Percentiles rank a stretch among this genome's conserved stretches.
phyloP scores from a whole-genome alignment of 2,888 invertebrate species.

The Athripsodes cinereus region DNA sequence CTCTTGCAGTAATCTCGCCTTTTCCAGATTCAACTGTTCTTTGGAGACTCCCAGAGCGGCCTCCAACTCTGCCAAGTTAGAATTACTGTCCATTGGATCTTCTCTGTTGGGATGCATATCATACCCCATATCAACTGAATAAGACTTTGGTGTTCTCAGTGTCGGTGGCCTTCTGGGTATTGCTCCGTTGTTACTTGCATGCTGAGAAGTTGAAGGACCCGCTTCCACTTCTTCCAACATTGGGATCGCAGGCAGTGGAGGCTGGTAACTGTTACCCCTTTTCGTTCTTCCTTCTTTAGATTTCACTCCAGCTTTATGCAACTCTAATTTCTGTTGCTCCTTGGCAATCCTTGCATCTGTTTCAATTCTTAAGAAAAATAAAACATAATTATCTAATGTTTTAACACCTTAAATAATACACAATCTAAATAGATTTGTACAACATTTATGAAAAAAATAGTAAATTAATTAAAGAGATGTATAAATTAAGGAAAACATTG shows the following conservation, averaged over 20 bases:
- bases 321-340: background rate
- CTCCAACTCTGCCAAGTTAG: slow-evolving; percentile 8
- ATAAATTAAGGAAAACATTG: too few relatives aligned
- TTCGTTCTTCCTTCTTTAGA: background rate
- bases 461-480: too few relatives aligned
- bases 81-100: background rate
- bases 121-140: background rate
- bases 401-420: too few relatives aligned
- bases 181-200: background rate
- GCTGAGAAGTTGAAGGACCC: background rate
- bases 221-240: background rate
- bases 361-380: background rate
- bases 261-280: background rate
- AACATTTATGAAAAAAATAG: too few relatives aligned
- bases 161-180: background rate
- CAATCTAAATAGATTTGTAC: too few relatives aligned
- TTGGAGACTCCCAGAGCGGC: slow-evolving; percentile 13
- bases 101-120: background rate
- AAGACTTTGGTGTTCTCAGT: background rate
- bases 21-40: slow-evolving; percentile 10
- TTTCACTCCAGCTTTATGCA: background rate
- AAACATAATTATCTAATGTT: too few relatives aligned
- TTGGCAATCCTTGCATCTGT: background rate
- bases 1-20: slow-evolving; percentile 12
- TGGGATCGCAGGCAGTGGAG: background rate